A percentile compares a stretch with the other conserved stretches of the same genome.
These are phyloP conservation scores for Clinocottus analis DNA, from an alignment of 2,113 vertebrate genomes.

Conservation along the genomic window DNA sequence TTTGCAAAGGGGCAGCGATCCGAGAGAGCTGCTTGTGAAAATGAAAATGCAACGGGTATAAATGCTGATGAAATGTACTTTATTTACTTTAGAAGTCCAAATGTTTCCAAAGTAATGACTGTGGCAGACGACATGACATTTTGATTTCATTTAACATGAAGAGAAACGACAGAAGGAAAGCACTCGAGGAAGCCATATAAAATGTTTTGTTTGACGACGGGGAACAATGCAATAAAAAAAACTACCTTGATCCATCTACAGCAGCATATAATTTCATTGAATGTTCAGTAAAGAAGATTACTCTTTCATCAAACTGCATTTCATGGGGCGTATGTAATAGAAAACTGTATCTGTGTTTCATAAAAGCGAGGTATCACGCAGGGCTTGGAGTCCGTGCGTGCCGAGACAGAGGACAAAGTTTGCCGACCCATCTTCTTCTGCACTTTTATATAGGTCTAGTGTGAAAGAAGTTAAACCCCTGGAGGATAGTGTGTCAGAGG, in stretches of 20 bases:
- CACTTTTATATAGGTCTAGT: slow-evolving; percentile 62
- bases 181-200: slow-evolving; percentile 60
- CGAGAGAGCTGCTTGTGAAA: slow-evolving; percentile 19
- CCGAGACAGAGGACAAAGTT: slow-evolving; percentile 60
- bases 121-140: slow-evolving; percentile 63
- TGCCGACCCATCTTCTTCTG: slow-evolving; percentile 63
- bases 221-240: slow-evolving; percentile 65
- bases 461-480: slow-evolving; percentile 55
- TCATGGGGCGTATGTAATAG: slow-evolving; percentile 58
- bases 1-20: slow-evolving; percentile 8
- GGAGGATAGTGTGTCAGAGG: slow-evolving; percentile 65
- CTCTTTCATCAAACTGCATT: slow-evolving; percentile 63
- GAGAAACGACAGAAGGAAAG: slow-evolving; percentile 59
- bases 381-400: slow-evolving; percentile 18
- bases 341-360: slow-evolving; percentile 59
- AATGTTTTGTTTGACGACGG: slow-evolving; percentile 59
- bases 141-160: slow-evolving; percentile 69
- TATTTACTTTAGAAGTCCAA: slow-evolving; percentile 54
- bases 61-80: slow-evolving; percentile 48
- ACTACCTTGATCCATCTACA: slow-evolving; percentile 38
- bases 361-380: slow-evolving; percentile 25
- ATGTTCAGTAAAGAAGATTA: slow-evolving; percentile 70
- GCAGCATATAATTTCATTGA: slow-evolving; percentile 68
- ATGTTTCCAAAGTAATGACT: slow-evolving; percentile 73
- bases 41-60: slow-evolving; percentile 32